These are phyloP conservation scores for Argynnis bischoffii DNA, from an alignment of 2,888 invertebrate genomes.

Conservation along the genomic window DNA sequence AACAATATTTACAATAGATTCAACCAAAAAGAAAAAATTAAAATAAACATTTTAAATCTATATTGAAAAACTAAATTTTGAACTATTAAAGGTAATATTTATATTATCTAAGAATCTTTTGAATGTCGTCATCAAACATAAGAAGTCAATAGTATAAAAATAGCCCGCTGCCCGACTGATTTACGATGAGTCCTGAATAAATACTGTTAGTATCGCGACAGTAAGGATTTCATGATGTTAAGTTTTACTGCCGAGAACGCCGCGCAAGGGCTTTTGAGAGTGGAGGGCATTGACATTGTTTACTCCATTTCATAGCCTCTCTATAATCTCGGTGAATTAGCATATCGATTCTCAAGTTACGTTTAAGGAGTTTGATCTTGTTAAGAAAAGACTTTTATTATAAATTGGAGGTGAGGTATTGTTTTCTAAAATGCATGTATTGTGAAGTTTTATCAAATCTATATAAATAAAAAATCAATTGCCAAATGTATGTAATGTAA, in stretches of 20 bases:
- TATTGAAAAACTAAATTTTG: too few species aligned
- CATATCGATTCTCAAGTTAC: neutral
- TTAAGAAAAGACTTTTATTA: neutral
- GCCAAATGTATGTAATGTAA: too few species aligned
- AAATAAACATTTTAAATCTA: too few species aligned
- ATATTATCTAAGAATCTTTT: neutral
- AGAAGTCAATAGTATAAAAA: constrained; percentile 42
- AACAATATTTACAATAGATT: too few species aligned
- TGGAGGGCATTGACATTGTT: constrained; percentile 27
- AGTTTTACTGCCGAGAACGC: constrained; percentile 28
- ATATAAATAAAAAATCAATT: too few species aligned
- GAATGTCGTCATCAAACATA: constrained; percentile 33
- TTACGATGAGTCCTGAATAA: constrained; percentile 43
- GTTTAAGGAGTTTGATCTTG: neutral
- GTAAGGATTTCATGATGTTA: constrained; percentile 29
- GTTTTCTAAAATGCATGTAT: too few species aligned
- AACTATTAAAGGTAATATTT: neutral
- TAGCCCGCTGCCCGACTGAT: constrained; percentile 39
- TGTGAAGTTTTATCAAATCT: too few species aligned
- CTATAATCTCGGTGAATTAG: constrained; percentile 2
- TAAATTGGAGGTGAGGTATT: too few species aligned
- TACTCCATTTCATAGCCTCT: constrained; percentile 6
- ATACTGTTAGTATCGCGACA: constrained; percentile 32
- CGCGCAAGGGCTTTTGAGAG: constrained; percentile 12
- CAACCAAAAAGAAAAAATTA: too few species aligned